Conservation (phyloP, 2,797 vertebrate genomes). For the Anolis apletophallus region DNA sequence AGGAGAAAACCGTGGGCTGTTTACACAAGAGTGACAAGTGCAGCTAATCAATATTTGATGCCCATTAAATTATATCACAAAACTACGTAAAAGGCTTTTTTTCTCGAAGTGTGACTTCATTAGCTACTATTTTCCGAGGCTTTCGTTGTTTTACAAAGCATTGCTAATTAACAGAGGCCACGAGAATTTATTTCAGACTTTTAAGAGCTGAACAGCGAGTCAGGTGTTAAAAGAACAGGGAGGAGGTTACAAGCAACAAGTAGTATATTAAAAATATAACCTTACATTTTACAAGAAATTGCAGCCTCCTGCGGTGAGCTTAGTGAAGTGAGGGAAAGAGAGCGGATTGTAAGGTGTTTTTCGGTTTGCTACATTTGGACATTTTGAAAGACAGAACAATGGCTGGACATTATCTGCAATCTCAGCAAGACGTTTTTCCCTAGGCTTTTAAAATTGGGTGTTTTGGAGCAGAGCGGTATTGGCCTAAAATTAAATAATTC, state of each 20-base stretch:
- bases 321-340: constrained; percentile 23
- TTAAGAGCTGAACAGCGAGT: constrained; percentile 20
- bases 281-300: constrained; percentile 45
- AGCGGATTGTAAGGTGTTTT: constrained; percentile 9
- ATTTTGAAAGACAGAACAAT: constrained; percentile 28
- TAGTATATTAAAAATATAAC: constrained; percentile 27
- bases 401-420: constrained; percentile 20
- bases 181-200: constrained; percentile 16
- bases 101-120: constrained; percentile 4
- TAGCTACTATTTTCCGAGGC: background rate
- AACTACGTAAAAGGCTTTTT: constrained; percentile 30
- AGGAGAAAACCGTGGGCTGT: background rate
- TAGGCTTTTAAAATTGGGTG: constrained; percentile 36
- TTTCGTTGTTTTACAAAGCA: constrained; percentile 28
- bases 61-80: constrained; percentile 11
- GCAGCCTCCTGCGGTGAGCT: constrained; percentile 7
- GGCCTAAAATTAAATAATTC: constrained; percentile 37
- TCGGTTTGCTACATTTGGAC: constrained; percentile 29
- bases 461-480: background rate
- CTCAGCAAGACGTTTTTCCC: constrained; percentile 18
- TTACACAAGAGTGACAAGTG: background rate
- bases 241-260: constrained; percentile 47
- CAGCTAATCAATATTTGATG: constrained; percentile 30
- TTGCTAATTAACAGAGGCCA: constrained; percentile 1
- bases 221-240: constrained; percentile 32